Evolutionary conservation across 2,113 vertebrate species (phyloP).

Genomic region (Panthera tigris): DNA sequence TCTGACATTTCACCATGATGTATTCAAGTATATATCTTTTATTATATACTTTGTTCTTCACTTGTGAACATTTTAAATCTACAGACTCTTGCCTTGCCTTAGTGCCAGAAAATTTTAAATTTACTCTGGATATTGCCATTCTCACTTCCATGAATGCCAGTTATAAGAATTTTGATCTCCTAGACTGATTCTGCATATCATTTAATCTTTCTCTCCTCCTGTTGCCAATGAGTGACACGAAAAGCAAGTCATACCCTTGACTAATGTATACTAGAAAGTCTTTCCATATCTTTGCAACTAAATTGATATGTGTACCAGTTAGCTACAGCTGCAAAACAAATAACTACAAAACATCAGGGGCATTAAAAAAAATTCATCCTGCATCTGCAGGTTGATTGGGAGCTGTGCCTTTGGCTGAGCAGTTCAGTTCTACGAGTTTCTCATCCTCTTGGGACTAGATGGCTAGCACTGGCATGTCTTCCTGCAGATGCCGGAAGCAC

Average conservation of each 20-base stretch:
- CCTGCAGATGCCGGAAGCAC: background rate
- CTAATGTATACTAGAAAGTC: background rate
- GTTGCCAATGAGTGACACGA: background rate
- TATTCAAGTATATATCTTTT: background rate
- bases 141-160: background rate
- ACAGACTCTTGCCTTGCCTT: background rate
- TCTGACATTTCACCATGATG: background rate
- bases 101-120: background rate
- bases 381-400: background rate
- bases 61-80: background rate
- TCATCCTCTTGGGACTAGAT: background rate
- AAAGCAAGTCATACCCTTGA: background rate
- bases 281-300: background rate
- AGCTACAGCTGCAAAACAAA: background rate
- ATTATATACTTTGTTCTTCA: background rate
- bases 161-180: background rate
- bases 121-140: background rate
- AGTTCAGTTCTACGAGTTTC: background rate
- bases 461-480: background rate
- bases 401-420: background rate
- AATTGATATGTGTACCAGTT: background rate
- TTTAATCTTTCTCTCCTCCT: background rate
- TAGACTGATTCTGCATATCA: background rate
- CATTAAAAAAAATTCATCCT: background rate
- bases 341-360: background rate